Percentiles rank a stretch among this genome's conserved stretches.
These are phyloP conservation scores for Rotaria magnacalcarata DNA, from an alignment of 2,888 invertebrate species.

Conservation along the genomic window DNA sequence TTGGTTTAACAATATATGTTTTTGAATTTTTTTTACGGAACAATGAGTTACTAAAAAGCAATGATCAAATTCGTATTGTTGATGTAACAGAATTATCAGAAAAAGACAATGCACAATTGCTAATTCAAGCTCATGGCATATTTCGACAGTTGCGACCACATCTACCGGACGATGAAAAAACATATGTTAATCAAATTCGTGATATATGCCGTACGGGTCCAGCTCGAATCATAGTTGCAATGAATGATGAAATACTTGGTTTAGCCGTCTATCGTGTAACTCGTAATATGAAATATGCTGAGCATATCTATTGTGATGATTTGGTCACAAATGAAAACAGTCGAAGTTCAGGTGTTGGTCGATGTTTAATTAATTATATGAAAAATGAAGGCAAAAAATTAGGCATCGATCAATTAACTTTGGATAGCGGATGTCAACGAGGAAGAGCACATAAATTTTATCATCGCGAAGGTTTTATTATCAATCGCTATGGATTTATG, in stretches of 20 bases:
- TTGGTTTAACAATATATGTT: not conserved
- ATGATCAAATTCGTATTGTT: not conserved
- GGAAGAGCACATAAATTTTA: slow-evolving; percentile 23
- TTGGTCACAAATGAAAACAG: not conserved
- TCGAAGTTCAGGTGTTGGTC: not conserved
- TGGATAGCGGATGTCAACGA: slow-evolving; percentile 17
- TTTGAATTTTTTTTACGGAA: not conserved
- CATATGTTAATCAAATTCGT: not conserved
- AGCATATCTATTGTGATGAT: slow-evolving; percentile 33
- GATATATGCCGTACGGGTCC: not conserved
- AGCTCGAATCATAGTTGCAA: not conserved
- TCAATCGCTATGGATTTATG: not conserved
- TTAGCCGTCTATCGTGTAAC: not conserved
- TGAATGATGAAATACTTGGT: not conserved
- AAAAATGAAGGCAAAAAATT: not conserved
- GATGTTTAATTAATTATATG: not conserved
- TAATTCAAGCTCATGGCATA: not conserved
- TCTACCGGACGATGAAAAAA: not conserved
- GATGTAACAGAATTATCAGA: slow-evolving; percentile 3
- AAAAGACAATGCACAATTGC: not conserved
- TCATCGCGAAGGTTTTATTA: not conserved
- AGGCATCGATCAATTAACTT: not conserved
- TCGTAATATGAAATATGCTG: not conserved
- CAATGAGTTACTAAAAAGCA: not conserved
- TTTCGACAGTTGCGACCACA: not conserved